Evolutionary conservation across 2,888 invertebrate species (phyloP).

Genomic region (Pardosa pseudoannulata): DNA sequence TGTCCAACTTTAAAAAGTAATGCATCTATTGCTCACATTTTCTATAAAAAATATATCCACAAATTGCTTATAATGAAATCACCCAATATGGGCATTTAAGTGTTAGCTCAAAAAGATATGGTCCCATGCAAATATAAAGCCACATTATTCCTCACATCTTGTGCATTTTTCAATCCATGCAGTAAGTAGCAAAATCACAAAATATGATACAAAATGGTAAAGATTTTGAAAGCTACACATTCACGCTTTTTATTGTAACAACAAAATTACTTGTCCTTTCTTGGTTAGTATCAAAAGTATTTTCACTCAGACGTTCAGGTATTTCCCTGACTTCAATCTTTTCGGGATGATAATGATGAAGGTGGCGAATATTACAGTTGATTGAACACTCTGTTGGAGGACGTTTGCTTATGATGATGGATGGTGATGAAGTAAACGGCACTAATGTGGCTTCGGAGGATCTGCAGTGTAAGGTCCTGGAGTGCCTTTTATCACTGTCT

Average conservation of each 20-base stretch:
- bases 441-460: conserved; percentile 20
- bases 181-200: conserved; percentile 21
- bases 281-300: conserved; percentile 23
- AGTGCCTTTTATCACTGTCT: not conserved
- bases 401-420: conserved; percentile 56
- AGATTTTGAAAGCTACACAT: conserved; percentile 43
- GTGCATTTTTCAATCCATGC: conserved; percentile 9
- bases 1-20: conserved; percentile 3
- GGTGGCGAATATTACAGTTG: conserved; percentile 61
- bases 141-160: conserved; percentile 14
- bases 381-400: conserved; percentile 61
- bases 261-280: conserved; percentile 66
- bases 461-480: conserved; percentile 3
- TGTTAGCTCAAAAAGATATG: conserved; percentile 60
- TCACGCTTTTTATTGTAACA: conserved; percentile 70
- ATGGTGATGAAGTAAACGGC: conserved; percentile 45
- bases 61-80: conserved; percentile 30
- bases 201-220: conserved; percentile 15
- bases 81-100: conserved; percentile 42
- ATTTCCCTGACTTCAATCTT: conserved; percentile 36
- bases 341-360: conserved; percentile 64
- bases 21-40: conserved; percentile 25
- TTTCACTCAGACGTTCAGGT: conserved; percentile 13
- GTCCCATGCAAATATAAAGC: conserved; percentile 59
- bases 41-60: conserved; percentile 63